phyloP scores from a whole-genome alignment of 2,797 vertebrate species.

The Squalus acanthias region DNA sequence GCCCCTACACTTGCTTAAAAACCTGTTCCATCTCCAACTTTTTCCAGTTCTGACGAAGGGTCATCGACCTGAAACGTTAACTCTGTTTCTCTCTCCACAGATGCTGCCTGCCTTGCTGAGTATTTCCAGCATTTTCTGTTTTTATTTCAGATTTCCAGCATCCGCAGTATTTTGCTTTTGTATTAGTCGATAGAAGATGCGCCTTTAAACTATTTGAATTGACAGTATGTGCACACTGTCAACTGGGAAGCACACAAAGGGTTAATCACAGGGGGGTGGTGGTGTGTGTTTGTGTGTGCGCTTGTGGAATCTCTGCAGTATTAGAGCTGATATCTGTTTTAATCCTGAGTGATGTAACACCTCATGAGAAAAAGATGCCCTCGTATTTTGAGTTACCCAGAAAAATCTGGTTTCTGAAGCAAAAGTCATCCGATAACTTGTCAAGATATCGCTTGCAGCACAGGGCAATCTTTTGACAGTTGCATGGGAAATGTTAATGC shows the following conservation, averaged over 20 bases:
- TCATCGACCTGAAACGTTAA: too few relatives aligned
- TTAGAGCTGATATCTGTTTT: background rate
- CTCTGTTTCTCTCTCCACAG: too few relatives aligned
- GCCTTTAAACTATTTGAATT: background rate
- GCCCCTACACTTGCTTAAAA: too few relatives aligned
- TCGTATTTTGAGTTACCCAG: background rate
- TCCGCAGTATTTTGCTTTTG: too few relatives aligned
- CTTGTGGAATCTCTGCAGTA: background rate
- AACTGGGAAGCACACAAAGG: background rate
- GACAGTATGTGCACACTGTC: background rate
- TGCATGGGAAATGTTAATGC: conserved; percentile 43
- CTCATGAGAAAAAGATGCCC: background rate
- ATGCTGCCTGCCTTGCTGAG: too few relatives aligned
- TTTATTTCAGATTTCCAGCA: too few relatives aligned
- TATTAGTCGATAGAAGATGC: background rate
- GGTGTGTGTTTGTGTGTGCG: background rate
- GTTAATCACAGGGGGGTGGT: background rate
- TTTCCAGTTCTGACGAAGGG: too few relatives aligned
- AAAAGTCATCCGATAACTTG: background rate
- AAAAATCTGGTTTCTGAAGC: background rate
- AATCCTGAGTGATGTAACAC: background rate
- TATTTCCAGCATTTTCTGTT: too few relatives aligned
- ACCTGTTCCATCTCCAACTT: too few relatives aligned
- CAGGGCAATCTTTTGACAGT: conserved; percentile 40
- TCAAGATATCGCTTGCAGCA: background rate